A percentile compares a stretch with the other conserved stretches of the same genome.
phyloP scores from a whole-genome alignment of 1,140 invertebrate species.

The Euura lappo region DNA sequence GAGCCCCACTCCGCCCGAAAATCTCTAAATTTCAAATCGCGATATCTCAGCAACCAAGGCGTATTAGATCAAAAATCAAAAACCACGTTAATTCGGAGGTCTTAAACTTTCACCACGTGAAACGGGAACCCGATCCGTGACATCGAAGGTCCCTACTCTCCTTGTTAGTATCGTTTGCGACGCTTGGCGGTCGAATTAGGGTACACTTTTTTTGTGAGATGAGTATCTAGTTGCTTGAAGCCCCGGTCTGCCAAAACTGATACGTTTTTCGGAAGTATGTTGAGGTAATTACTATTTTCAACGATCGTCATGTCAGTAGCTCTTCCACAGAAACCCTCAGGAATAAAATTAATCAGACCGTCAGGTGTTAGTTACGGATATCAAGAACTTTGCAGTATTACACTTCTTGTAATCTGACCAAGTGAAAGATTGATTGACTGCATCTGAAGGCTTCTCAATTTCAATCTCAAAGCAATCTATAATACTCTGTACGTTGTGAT shows the following conservation, averaged over 20 bases:
- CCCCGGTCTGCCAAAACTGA: slow-evolving; percentile 47
- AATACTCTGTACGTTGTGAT: slow-evolving; percentile 37
- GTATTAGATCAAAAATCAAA: too few species aligned
- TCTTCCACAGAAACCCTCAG: slow-evolving; percentile 48
- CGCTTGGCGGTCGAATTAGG: slow-evolving; percentile 47
- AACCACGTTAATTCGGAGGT: too few species aligned
- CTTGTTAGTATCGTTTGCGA: slow-evolving; percentile 22
- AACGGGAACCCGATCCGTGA: too few species aligned
- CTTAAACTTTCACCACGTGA: too few species aligned
- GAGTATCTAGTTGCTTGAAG: slow-evolving; percentile 43
- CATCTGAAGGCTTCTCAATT: slow-evolving; percentile 43
- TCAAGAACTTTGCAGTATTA: slow-evolving; percentile 53
- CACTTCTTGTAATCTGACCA: slow-evolving; percentile 53
- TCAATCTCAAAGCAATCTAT: slow-evolving; percentile 53
- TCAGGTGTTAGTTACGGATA: slow-evolving; percentile 51
- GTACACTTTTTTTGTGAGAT: slow-evolving; percentile 32
- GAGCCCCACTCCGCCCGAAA: too few species aligned
- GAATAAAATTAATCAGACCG: slow-evolving; percentile 52
- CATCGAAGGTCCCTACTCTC: too few species aligned
- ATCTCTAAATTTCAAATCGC: too few species aligned
- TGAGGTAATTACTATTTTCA: slow-evolving; percentile 43
- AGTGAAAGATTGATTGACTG: slow-evolving; percentile 41
- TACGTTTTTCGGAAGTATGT: slow-evolving; percentile 29
- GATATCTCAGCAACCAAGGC: too few species aligned
- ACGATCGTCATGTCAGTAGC: slow-evolving; percentile 42